Evolutionary conservation across 1,140 invertebrate species (phyloP).

Genomic region (Drosophila takahashii): DNA sequence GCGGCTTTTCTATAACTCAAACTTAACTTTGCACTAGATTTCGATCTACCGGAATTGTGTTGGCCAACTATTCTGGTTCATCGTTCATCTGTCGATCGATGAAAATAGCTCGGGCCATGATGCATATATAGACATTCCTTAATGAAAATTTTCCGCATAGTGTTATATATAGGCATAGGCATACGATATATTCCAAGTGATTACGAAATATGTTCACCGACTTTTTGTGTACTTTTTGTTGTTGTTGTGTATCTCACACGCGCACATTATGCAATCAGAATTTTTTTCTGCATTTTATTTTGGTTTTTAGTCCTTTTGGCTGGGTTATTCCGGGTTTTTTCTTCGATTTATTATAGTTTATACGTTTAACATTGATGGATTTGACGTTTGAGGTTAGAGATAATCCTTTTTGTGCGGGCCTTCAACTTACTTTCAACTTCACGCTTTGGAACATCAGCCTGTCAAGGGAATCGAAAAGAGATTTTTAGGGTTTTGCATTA

Average conservation of each 20-base stretch:
- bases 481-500: slow-evolving; percentile 49
- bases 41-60: background rate
- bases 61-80: slow-evolving; percentile 23
- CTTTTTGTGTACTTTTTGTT: slow-evolving; percentile 31
- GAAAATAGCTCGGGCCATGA: slow-evolving; percentile 35
- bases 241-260: slow-evolving; percentile 61
- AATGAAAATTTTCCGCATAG: slow-evolving; percentile 51
- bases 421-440: slow-evolving; percentile 85
- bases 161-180: slow-evolving; percentile 40
- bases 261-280: slow-evolving; percentile 76
- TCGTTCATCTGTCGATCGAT: slow-evolving; percentile 16
- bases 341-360: slow-evolving; percentile 12
- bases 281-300: slow-evolving; percentile 14
- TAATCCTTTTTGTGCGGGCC: slow-evolving; percentile 60
- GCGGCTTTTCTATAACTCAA: slow-evolving; percentile 24
- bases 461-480: slow-evolving; percentile 59
- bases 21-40: slow-evolving; percentile 41
- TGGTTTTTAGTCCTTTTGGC: slow-evolving; percentile 20
- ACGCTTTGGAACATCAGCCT: slow-evolving; percentile 85
- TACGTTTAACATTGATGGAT: slow-evolving; percentile 19
- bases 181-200: slow-evolving; percentile 53
- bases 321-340: background rate
- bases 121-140: slow-evolving; percentile 39
- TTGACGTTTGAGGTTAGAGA: slow-evolving; percentile 72
- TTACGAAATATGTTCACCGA: slow-evolving; percentile 71